These are phyloP conservation scores for Euspilapteryx auroguttella DNA, from an alignment of 2,888 invertebrate species.

Conservation along the genomic window DNA sequence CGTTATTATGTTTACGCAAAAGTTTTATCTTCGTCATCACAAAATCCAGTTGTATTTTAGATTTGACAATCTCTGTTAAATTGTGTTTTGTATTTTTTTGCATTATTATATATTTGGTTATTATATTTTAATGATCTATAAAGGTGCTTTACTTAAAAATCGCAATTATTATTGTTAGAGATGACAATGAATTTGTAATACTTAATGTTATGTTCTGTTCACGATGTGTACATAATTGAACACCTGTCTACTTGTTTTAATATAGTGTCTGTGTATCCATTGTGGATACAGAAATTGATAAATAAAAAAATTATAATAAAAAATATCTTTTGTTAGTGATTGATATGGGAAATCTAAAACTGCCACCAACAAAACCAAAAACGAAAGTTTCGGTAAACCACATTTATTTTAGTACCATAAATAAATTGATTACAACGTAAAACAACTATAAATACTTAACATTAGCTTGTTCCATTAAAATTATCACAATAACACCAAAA, in stretches of 20 bases:
- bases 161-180: constrained; percentile 3
- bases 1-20: too few relatives aligned
- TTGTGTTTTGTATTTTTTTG: too few relatives aligned
- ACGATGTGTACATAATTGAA: constrained; percentile 26
- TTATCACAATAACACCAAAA: constrained; percentile 48
- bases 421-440: constrained; percentile 57
- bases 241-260: constrained; percentile 25
- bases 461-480: constrained; percentile 50
- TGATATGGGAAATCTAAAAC: too few relatives aligned
- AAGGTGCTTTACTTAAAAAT: constrained; percentile 11
- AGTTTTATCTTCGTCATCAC: too few relatives aligned
- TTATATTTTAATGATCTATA: too few relatives aligned
- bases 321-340: too few relatives aligned
- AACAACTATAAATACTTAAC: constrained; percentile 52
- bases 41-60: too few relatives aligned
- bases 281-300: constrained; percentile 61
- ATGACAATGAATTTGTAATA: constrained; percentile 11
- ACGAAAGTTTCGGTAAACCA: too few relatives aligned
- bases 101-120: too few relatives aligned
- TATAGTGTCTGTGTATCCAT: constrained; percentile 39
- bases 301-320: constrained; percentile 37
- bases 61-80: too few relatives aligned
- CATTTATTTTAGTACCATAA: constrained; percentile 40
- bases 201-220: constrained; percentile 11
- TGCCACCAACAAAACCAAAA: too few relatives aligned